Evolutionary conservation across 1,140 invertebrate species (phyloP), one percentile per base, ranked within the genome.

Genomic region (Cydia amplana): DNA sequence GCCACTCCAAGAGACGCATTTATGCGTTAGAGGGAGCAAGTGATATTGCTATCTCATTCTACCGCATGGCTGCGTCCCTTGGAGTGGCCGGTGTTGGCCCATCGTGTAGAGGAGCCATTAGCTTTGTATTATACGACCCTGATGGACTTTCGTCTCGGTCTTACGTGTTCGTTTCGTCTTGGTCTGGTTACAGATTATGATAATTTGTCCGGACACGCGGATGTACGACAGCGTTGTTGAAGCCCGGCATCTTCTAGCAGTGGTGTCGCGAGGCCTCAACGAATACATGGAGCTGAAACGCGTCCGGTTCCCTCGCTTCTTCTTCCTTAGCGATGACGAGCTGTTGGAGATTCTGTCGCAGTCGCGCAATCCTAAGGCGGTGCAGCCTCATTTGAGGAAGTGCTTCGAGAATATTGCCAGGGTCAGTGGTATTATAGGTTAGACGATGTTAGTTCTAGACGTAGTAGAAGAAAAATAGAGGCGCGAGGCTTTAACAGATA

Each of bases 281-380:
- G 95, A 96, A 78, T 97, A 97, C 88, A 93, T 97, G 87, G 96
- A 97, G 82, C 94, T 95, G 14, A 97, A 97, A 87, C 86, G 96
- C 25, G 93, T 94, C 32, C 85, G 94, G 10, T 97, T 97, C 89
- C 96, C 96, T 40, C 87, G 96, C 63, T 95, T 97, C 85, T 97
- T 95, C 91, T 97, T 97, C 89, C 94, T 97, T 77, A 96, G 95
- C 79, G 96, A 97, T 82, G 96, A 97, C 79, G 96, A 97, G 80
- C 91, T 97, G 7, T 87, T 97, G 40, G 95, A 97, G 85, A 97
- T 97, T 75, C 91, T 97, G 4, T 95, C 96, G 0, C 95, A 97
- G 85, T 95, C 96, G 0, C 95, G 95, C 78, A 95, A 96, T 87
- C 95, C 96, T 0, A 93, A 94, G 20, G 96, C 96, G 23, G 96